Evolutionary conservation across 2,888 invertebrate genomes (phyloP).

Genomic region (Aproaerema taeniolella): DNA sequence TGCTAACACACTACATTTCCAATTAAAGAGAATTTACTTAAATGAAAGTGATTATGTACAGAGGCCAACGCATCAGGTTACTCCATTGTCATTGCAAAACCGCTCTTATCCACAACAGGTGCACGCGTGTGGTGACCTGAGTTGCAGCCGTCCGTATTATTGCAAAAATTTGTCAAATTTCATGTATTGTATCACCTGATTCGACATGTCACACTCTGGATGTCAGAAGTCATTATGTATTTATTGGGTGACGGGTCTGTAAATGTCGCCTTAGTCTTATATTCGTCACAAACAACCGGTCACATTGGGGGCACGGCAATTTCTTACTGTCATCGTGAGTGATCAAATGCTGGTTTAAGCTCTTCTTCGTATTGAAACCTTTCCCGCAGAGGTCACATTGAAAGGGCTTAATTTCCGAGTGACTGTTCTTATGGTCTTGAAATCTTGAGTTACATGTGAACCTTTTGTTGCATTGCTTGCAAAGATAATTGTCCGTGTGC

Average conservation of each 20-base stretch:
- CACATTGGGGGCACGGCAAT: neutral
- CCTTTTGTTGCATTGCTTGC: neutral
- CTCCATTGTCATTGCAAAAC: no score
- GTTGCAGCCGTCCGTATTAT: no score
- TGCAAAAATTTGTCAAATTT: no score
- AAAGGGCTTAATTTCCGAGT: slow-evolving; percentile 11
- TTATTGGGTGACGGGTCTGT: neutral
- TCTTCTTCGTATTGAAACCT: slow-evolving; percentile 1
- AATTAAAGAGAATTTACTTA: no score
- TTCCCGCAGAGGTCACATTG: slow-evolving; percentile 11
- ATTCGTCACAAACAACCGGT: neutral
- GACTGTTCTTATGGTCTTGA: neutral
- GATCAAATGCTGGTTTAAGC: slow-evolving; percentile 17
- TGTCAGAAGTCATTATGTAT: neutral
- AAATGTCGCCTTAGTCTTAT: neutral
- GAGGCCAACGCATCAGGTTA: no score
- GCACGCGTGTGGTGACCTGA: no score
- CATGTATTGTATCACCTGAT: no score
- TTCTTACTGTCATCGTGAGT: slow-evolving; percentile 12
- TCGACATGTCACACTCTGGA: no score
- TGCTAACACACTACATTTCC: no score
- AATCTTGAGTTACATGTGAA: neutral
- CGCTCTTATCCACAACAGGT: no score
- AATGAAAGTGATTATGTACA: no score
- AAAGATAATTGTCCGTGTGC: neutral